These are phyloP conservation scores for Chouioia cunea DNA, from an alignment of 2,888 invertebrate species.

Conservation along the genomic window DNA sequence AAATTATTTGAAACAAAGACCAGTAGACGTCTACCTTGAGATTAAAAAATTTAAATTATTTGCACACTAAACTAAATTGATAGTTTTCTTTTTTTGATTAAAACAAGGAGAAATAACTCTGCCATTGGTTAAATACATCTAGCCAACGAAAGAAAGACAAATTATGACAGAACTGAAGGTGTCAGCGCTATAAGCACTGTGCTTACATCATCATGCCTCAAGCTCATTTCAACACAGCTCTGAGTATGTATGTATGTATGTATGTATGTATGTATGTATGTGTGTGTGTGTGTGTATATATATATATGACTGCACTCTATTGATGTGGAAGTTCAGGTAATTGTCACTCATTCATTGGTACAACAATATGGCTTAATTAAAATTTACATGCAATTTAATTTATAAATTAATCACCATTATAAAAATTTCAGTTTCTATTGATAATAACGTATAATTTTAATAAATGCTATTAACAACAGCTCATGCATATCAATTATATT, in stretches of 20 bases:
- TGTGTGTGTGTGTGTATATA: conserved; percentile 2
- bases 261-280: neutral
- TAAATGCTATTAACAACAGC: neutral
- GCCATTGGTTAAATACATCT: conserved; percentile 23
- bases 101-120: conserved; percentile 22
- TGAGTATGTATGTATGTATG: conserved; percentile 7
- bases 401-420: neutral
- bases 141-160: conserved; percentile 30
- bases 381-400: conserved; percentile 2
- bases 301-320: neutral
- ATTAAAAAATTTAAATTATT: too few species aligned
- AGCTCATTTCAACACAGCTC: conserved; percentile 43
- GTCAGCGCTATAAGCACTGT: conserved; percentile 65
- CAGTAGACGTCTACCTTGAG: too few species aligned
- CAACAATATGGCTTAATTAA: conserved; percentile 7
- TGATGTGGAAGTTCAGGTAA: conserved; percentile 21
- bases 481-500: conserved; percentile 1
- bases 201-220: conserved; percentile 60
- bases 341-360: conserved; percentile 16
- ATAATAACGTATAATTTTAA: neutral
- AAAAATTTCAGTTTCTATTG: neutral
- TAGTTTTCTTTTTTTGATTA: conserved; percentile 5
- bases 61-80: too few species aligned
- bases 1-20: too few species aligned
- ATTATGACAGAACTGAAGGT: conserved; percentile 45